A percentile compares a stretch with the other conserved stretches of the same genome.
Conservation (phyloP, 2,888 invertebrate genomes). For the Rhyacophila evoluta region DNA sequence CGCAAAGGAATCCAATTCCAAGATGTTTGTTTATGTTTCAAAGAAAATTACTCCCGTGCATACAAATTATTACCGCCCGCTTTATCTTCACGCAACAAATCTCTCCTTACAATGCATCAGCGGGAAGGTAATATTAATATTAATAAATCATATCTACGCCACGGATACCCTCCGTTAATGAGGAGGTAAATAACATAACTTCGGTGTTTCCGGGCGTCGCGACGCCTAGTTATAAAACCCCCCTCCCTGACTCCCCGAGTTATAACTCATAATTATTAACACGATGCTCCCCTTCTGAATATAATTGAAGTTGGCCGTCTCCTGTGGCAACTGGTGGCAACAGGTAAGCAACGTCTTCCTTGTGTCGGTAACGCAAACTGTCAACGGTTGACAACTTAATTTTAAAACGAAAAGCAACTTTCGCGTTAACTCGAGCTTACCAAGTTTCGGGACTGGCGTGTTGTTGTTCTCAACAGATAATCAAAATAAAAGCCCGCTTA, state of each 20-base stretch:
- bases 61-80: neutral
- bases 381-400: conserved; percentile 32
- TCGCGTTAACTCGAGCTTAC: neutral
- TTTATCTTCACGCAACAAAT: neutral
- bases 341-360: conserved; percentile 39
- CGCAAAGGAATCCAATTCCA: neutral
- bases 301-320: conserved; percentile 47
- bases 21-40: neutral
- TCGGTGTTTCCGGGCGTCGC: conserved; percentile 28
- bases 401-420: conserved; percentile 28
- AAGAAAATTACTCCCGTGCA: neutral
- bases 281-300: conserved; percentile 29
- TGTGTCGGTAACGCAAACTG: conserved; percentile 28
- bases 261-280: conserved; percentile 48
- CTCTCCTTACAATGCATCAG: conserved; percentile 27
- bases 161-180: conserved; percentile 32
- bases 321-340: conserved; percentile 51
- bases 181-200: conserved; percentile 46
- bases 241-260: conserved; percentile 5
- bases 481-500: neutral
- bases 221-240: neutral
- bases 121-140: conserved; percentile 31
- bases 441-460: neutral
- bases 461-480: neutral
- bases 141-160: conserved; percentile 40